These are phyloP conservation scores for Mythimna vitellina DNA, from an alignment of 2,888 invertebrate species.

Conservation along the genomic window DNA sequence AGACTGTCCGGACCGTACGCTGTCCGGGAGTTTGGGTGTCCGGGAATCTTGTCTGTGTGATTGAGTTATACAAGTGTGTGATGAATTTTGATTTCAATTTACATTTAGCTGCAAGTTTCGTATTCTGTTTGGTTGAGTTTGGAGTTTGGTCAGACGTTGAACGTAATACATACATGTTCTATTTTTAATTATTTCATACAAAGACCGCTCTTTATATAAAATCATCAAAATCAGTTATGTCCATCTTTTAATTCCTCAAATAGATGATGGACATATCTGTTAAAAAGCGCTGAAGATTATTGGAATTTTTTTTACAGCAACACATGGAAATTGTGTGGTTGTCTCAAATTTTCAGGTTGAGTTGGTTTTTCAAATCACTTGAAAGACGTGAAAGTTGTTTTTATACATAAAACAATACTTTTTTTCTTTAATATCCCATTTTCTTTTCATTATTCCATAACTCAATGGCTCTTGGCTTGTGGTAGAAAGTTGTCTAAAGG, in stretches of 20 bases:
- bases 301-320: no score
- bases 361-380: background rate
- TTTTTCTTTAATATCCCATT: background rate
- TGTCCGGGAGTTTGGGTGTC: conserved; percentile 39
- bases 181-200: background rate
- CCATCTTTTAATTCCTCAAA: background rate
- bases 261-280: background rate
- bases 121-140: conserved; percentile 53
- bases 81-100: conserved; percentile 73
- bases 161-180: background rate
- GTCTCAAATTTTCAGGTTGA: background rate
- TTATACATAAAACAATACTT: background rate
- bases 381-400: background rate
- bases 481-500: no score
- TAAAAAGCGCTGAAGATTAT: background rate
- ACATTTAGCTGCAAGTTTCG: conserved; percentile 59
- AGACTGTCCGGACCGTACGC: conserved; percentile 40
- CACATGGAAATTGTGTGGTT: no score
- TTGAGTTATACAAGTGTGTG: conserved; percentile 73
- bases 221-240: no score
- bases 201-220: no score
- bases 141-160: conserved; percentile 4
- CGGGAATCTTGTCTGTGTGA: conserved; percentile 63
- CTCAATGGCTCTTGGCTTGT: no score
- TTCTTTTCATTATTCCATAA: background rate